A percentile compares a stretch with the other conserved stretches of the same genome.
These are phyloP conservation scores for Myoxocephalus aenaeus DNA, from an alignment of 2,797 vertebrate genomes.

Conservation along the genomic window DNA sequence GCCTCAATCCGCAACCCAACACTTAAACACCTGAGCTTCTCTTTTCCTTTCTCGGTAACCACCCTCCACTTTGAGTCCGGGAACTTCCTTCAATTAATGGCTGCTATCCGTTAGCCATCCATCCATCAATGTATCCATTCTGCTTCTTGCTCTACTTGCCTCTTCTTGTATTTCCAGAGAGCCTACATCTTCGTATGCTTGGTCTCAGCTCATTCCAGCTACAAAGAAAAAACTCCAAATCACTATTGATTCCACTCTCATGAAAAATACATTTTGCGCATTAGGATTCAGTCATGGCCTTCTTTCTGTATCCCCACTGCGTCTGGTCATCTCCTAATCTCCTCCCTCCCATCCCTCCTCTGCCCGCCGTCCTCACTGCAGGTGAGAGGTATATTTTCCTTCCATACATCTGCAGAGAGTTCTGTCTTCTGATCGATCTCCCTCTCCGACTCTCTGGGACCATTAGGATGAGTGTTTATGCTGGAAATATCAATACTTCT, in stretches of 20 bases:
- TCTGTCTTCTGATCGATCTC: conserved; percentile 71
- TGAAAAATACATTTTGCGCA: conserved; percentile 78
- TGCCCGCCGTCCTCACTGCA: conserved; percentile 41
- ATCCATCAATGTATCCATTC: conserved; percentile 50
- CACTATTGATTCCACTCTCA: conserved; percentile 77
- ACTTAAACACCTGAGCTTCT: neutral
- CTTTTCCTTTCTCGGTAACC: neutral
- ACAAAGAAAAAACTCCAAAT: conserved; percentile 76
- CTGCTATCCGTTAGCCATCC: conserved; percentile 52
- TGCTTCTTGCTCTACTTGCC: conserved; percentile 15
- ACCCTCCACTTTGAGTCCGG: conserved; percentile 24
- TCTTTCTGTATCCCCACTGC: conserved; percentile 52
- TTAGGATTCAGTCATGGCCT: conserved; percentile 65
- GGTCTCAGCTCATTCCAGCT: conserved; percentile 50
- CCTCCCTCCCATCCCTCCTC: conserved; percentile 37
- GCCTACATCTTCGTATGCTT: conserved; percentile 25
- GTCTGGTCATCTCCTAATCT: conserved; percentile 60
- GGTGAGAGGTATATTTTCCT: conserved; percentile 74
- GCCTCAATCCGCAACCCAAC: neutral
- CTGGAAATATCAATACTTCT: conserved; percentile 73
- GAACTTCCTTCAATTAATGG: conserved; percentile 48
- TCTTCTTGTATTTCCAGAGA: conserved; percentile 55
- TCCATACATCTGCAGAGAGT: conserved; percentile 70
- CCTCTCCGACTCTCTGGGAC: conserved; percentile 53
- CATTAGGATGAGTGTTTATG: conserved; percentile 76